These are phyloP conservation scores for Leptinotarsa lineolata DNA, from an alignment of 1,140 invertebrate species.

Conservation along the genomic window DNA sequence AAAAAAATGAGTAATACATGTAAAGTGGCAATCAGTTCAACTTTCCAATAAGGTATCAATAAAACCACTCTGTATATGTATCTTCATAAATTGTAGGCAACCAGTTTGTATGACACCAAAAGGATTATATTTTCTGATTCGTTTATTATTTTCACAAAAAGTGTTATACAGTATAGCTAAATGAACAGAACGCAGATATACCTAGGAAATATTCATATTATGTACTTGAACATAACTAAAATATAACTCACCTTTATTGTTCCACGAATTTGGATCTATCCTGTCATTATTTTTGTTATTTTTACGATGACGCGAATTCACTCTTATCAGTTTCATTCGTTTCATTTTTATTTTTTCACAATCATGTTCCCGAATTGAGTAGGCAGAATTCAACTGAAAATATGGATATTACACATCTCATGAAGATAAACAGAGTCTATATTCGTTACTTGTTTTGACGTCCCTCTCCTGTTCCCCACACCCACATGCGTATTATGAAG, in stretches of 20 bases:
- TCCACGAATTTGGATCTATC: background rate
- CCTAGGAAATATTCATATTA: too few relatives aligned
- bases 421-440: conserved; percentile 7
- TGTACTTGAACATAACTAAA: too few relatives aligned
- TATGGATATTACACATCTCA: conserved; percentile 4
- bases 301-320: conserved; percentile 17
- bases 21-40: too few relatives aligned
- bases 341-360: conserved; percentile 4
- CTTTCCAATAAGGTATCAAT: too few relatives aligned
- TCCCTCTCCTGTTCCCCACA: background rate
- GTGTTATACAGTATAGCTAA: too few relatives aligned
- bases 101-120: background rate
- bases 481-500: background rate
- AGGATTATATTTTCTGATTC: background rate
- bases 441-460: conserved; percentile 16
- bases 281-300: conserved; percentile 6
- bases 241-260: background rate
- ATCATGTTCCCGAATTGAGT: background rate
- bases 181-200: too few relatives aligned
- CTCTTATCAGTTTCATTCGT: conserved; percentile 18
- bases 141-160: too few relatives aligned
- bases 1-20: too few relatives aligned
- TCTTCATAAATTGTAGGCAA: background rate
- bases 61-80: background rate
- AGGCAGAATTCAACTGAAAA: background rate